Evolutionary conservation across 2,113 vertebrate genomes (phyloP).

Genomic region (Siniperca knerii): DNA sequence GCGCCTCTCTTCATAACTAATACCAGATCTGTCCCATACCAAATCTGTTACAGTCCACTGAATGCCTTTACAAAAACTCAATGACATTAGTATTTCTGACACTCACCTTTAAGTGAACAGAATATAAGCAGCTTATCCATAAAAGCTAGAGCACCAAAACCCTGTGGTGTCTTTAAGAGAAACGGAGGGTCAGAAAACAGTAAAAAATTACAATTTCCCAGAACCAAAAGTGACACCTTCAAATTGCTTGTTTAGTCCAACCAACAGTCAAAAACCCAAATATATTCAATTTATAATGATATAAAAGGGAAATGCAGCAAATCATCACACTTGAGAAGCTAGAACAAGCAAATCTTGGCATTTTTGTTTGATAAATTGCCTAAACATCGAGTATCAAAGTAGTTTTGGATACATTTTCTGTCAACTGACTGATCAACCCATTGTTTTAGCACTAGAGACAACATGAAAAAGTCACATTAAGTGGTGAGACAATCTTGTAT

Average conservation of each 20-base stretch:
- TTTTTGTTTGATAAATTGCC: background rate
- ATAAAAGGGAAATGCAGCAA: background rate
- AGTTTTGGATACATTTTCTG: background rate
- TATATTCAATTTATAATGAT: background rate
- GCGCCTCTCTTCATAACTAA: slow-evolving; percentile 62
- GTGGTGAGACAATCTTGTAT: background rate
- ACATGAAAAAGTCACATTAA: background rate
- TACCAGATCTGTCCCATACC: slow-evolving; percentile 67
- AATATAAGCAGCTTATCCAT: background rate
- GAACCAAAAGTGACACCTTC: background rate
- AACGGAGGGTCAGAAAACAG: background rate
- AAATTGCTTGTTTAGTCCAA: background rate
- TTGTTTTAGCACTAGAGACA: background rate
- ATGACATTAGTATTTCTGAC: background rate
- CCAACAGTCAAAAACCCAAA: background rate
- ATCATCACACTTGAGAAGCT: background rate
- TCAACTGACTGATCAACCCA: background rate
- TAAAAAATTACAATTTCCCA: background rate
- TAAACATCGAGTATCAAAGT: background rate
- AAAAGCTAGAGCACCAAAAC: background rate
- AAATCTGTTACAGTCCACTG: slow-evolving; percentile 58
- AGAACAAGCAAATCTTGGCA: background rate
- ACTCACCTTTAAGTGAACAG: background rate
- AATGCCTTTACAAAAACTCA: slow-evolving; percentile 45
- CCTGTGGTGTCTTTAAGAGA: background rate